Percentiles rank a stretch among this genome's conserved stretches.
phyloP scores from a whole-genome alignment of 2,888 invertebrate genomes.

The Drosophila buzzatii region DNA sequence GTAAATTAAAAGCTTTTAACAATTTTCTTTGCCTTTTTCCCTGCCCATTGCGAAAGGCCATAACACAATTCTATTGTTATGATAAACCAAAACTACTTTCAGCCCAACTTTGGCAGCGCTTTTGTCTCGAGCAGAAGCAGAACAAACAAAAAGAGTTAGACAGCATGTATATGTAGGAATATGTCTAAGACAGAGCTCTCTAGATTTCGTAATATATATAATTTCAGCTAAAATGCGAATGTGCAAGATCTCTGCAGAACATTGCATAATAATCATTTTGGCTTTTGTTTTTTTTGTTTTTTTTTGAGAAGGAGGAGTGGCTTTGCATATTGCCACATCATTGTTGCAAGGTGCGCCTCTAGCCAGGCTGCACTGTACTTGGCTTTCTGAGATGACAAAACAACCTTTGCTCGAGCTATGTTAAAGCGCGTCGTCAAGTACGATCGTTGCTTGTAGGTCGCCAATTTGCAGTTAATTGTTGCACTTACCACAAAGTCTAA shows the following conservation, averaged over 20 bases:
- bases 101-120: constrained; percentile 20
- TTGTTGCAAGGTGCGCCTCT: constrained; percentile 42
- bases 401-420: constrained; percentile 32
- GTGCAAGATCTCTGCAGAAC: constrained; percentile 5
- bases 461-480: constrained; percentile 34
- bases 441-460: constrained; percentile 15
- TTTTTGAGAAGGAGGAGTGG: background rate
- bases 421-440: background rate
- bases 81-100: constrained; percentile 46
- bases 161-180: background rate
- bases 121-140: constrained; percentile 27
- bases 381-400: constrained; percentile 8
- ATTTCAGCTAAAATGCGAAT: background rate
- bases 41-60: constrained; percentile 26
- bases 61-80: constrained; percentile 50
- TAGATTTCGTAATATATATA: constrained; percentile 8
- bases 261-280: constrained; percentile 8
- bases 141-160: constrained; percentile 13
- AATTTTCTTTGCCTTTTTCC: constrained; percentile 38
- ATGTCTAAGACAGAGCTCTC: background rate
- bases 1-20: constrained; percentile 42
- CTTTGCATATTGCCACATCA: constrained; percentile 40
- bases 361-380: constrained; percentile 45
- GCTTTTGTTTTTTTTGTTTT: background rate
- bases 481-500: constrained; percentile 45